Evolutionary conservation across 2,113 vertebrate genomes (phyloP).

Genomic region (Odocoileus virginianus): DNA sequence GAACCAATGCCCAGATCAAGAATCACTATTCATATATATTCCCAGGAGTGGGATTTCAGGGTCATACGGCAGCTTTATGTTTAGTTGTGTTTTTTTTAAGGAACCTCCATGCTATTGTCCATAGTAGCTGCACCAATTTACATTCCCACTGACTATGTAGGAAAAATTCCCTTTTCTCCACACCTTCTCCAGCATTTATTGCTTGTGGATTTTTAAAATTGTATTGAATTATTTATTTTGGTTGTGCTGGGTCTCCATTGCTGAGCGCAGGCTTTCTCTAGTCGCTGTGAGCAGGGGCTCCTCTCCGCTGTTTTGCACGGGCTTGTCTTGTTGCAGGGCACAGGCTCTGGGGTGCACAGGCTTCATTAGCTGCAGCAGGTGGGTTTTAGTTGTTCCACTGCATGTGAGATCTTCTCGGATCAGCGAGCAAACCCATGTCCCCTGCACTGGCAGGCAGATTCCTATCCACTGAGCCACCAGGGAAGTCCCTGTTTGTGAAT

Average conservation of each 20-base stretch:
- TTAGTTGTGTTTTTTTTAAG: background rate
- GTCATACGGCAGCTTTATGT: background rate
- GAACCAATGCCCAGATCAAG: background rate
- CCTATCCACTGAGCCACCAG: background rate
- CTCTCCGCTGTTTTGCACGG: accelerated
- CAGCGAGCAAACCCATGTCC: background rate
- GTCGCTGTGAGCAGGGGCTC: background rate
- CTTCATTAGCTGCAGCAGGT: background rate
- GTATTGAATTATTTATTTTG: background rate
- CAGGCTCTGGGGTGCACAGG: background rate
- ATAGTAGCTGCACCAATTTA: background rate
- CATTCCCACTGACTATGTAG: background rate
- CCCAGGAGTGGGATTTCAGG: background rate
- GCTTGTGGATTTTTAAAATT: background rate
- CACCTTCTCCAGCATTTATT: background rate
- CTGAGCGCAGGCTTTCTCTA: background rate
- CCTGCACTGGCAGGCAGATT: background rate
- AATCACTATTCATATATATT: background rate
- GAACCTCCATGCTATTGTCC: background rate
- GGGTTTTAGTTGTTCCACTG: background rate
- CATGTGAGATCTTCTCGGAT: background rate
- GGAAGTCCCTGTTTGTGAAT: background rate
- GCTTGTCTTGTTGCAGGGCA: accelerated
- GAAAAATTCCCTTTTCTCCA: background rate
- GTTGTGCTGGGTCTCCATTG: background rate